Base-by-base conservation (phyloP, 1,140 invertebrate genomes). In the Ylistrum balloti region DNA sequence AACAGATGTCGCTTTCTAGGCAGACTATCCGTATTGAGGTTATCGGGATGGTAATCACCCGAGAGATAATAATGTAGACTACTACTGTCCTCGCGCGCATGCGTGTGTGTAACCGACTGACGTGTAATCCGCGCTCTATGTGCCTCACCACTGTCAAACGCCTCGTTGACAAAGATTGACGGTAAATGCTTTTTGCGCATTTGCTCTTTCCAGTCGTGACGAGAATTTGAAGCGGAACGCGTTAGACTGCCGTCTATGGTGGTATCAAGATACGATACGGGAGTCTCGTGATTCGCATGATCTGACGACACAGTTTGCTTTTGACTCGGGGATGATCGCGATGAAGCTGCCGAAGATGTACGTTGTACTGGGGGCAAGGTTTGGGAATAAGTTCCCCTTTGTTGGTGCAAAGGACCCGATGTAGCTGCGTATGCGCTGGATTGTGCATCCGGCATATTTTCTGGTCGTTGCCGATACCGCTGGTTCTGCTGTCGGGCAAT, bases 121-220 rank as follows among this genome's bases (percentile, higher is more conserved):
- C 0, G 34, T n/a, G 88, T 41, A 11, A 0, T 32, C 28, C n/a
- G 28, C 10, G n/a, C 56, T 28, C 56, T 74, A 11, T 74, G n/a
- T 74, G 11, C 45, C n/a, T 86, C 48, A 7, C 91, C 90, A 17
- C 88, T n/a, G 7, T 93, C 88, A 89, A 92, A 89, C 9, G 94
- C 91, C 9, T 93, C 91, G 87, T 93, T 93, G 22, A 94, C 89
- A 56, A 92, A 92, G 33, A 94, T 91, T 10, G 93, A 88, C 2
- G 93, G 93, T 3, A 94, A 89, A 88, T 94, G 92, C 88, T 94
- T 95, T 85, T 91, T 93, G 34, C 91, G 91, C 93, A 93, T 94
- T 87, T 93, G 92, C 33, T 94, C 93, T 85, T 94, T 94, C 93
- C 93, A 94, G 35, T 91, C 92, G 10, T 91, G 38, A 15, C 94